phyloP scores from a whole-genome alignment of 2,888 invertebrate genomes.

The Rhagophthalmus giganteus region DNA sequence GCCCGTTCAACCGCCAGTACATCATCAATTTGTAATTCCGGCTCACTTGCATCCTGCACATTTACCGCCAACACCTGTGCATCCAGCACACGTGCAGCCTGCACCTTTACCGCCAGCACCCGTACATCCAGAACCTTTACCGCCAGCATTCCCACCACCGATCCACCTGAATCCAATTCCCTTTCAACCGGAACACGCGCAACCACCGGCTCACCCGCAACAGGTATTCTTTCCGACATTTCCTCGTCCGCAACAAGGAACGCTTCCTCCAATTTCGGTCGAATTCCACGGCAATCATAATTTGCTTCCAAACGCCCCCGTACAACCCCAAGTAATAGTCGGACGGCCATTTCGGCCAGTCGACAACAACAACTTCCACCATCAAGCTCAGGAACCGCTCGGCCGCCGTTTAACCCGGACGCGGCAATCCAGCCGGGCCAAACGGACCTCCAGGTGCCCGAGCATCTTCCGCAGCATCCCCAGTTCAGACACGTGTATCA shows the following conservation, averaged over 20 bases:
- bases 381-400: neutral
- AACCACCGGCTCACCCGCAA: neutral
- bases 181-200: neutral
- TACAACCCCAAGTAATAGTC: neutral
- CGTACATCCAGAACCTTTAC: neutral
- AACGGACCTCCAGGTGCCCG: slow-evolving; percentile 48
- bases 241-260: neutral
- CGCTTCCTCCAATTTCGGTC: neutral
- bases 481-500: slow-evolving; percentile 30
- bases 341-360: no score
- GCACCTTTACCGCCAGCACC: neutral
- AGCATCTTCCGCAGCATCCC: slow-evolving; percentile 47
- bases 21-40: slow-evolving; percentile 4
- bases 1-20: slow-evolving; percentile 39
- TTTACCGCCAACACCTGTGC: neutral
- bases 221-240: neutral
- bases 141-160: no score
- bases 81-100: slow-evolving; percentile 3
- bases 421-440: slow-evolving; percentile 46
- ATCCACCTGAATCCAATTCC: slow-evolving; percentile 2
- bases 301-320: neutral
- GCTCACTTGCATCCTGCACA: neutral
- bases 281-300: neutral
- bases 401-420: slow-evolving; percentile 13
- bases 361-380: no score